Evolutionary conservation across 2,888 invertebrate genomes (phyloP), one percentile per base, ranked within the genome.

Genomic region (Machimus atricapillus): DNA sequence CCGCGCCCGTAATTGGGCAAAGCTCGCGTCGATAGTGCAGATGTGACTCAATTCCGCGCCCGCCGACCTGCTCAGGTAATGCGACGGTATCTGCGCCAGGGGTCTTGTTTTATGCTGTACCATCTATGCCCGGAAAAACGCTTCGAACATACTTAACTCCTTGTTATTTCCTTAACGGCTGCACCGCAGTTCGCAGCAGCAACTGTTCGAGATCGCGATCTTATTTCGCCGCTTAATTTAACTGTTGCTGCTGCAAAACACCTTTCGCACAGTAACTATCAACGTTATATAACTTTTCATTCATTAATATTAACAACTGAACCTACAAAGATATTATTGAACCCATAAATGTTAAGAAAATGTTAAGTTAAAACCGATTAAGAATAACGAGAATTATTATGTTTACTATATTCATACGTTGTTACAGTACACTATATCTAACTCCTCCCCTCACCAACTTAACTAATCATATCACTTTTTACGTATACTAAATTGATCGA

Each of bases 31-130:
- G 66, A 82, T 82, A 82, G 5, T 19, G 23, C 27, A 56, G 81
- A 82, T 82, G 82, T 82, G 37, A 58, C 82, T 82, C 66, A 82
- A 82, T 82, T 82, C 66, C 66, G 58, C 31, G 66, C 27, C n/a
- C n/a, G n/a, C 37, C 19, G 82, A 58, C 37, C 34, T 58, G 34
- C 34, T 66, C 19, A 56, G 37, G 82, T 58, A 82, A 37, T 66
- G 23, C 58, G 2, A 9, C 16, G 40, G 40, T 82, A 82, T 58
- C 82, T 12, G 16, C 31, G 16, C 52, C 23, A n/a, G 9, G 16
- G 31, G 43, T 43, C 40, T 34, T 34, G 16, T 46, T 14, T 3
- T 46, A 5, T 16, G 37, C n/a, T 4, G 3, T 46, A 0, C 43
- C 14, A 8, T 74, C 27, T n/a, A 27, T 19, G n/a, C 78, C 40